phyloP scores from a whole-genome alignment of 2,888 invertebrate species.

The Cosmia trapezina region DNA sequence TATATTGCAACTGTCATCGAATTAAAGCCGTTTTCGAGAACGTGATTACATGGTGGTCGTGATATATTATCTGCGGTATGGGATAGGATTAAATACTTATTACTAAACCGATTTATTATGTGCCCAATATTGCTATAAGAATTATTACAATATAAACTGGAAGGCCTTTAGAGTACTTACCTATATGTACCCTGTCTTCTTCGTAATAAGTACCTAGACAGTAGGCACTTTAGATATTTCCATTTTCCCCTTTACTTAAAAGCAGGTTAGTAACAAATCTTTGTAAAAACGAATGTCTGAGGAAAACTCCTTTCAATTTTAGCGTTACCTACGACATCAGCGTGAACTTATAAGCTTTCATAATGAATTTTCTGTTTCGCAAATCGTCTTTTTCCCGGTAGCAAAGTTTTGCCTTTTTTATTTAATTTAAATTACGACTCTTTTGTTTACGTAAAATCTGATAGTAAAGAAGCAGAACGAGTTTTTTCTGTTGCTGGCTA shows the following conservation, averaged over 20 bases:
- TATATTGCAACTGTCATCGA: too few species aligned
- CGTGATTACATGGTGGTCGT: too few species aligned
- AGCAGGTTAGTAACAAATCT: slow-evolving; percentile 14
- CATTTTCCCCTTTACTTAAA: slow-evolving; percentile 3
- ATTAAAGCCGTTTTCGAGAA: too few species aligned
- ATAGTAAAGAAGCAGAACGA: too few species aligned
- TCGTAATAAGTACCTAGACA: slow-evolving; percentile 6
- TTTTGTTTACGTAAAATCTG: too few species aligned
- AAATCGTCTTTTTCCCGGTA: slow-evolving; percentile 15
- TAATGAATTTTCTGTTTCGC: slow-evolving; percentile 36
- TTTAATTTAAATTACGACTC: too few species aligned
- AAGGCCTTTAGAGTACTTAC: too few species aligned
- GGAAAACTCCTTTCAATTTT: slow-evolving; percentile 36
- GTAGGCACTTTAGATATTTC: background rate
- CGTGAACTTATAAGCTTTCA: slow-evolving; percentile 55
- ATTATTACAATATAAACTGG: too few species aligned
- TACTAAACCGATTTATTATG: too few species aligned
- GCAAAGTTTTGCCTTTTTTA: background rate
- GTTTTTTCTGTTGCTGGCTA: too few species aligned
- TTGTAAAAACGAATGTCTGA: background rate
- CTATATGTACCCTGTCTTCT: background rate
- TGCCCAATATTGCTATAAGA: background rate
- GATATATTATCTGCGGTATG: too few species aligned
- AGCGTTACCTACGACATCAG: slow-evolving; percentile 33
- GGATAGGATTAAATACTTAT: too few species aligned